Evolutionary conservation across 2,888 invertebrate species (phyloP), one percentile per base, ranked within the genome.

Genomic region (Incurvaria masculella): DNA sequence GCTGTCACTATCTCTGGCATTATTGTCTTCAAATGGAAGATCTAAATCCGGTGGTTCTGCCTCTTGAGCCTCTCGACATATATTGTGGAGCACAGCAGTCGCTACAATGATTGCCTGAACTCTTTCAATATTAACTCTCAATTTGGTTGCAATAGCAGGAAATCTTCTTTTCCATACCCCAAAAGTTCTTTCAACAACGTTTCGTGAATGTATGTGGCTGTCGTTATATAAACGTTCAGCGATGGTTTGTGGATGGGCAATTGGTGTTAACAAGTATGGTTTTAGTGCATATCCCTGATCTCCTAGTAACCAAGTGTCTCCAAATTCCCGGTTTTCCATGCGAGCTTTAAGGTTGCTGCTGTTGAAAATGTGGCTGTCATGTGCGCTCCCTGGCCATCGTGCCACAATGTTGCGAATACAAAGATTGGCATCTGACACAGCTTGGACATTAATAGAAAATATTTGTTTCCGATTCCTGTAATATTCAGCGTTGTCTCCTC

Each of bases 371-470:
- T 20, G 21, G 27, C 33, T 47, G 45, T 55, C 54, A 42, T 55
- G 54, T 6, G 46, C 40, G 14, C 50, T 42, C 11, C 56, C 54
- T 14, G 56, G 56, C 55, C 56, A 55, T 5, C 53, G 49, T 17
- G 57, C 53, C 1, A 55, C 54, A 2, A 56, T 48, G 49, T 56
- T 52, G 33, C 46, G 47, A 5, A 57, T 45, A 21, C 44, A 27
- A 21, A 55, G 21, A 19, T 56, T 26, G 14, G 56, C 49, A 49
- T 55, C 51, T 50, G 45, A 52, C 20, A 54, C 43, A n/a, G 46
- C 53, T 49, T 55, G 55, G 2, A 54, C 51, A 47, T 54, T 55
- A 5, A 54, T 23, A 8, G 50, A 53, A 38, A 53, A 51, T 14
- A 42, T 49, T 5, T 39, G 42, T 41, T 52, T 53, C 16, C 51